Evolutionary conservation across 1,140 invertebrate genomes (phyloP).

Genomic region (Ooceraea biroi): DNA sequence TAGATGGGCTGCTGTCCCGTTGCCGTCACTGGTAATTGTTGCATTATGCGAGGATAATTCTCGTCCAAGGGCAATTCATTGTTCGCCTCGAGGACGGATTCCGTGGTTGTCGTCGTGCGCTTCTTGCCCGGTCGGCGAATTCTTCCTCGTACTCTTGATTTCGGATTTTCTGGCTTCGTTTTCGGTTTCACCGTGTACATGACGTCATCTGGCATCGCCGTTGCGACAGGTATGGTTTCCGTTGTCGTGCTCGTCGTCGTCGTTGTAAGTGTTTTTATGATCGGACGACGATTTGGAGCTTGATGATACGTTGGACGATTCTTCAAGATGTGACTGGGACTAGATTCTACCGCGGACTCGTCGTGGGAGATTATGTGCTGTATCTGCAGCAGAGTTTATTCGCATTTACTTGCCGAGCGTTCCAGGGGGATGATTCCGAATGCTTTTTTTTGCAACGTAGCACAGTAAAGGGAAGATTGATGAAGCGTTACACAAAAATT

Average conservation of each 20-base stretch:
- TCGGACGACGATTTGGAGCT: slow-evolving; percentile 75
- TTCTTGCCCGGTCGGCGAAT: slow-evolving; percentile 78
- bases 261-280: slow-evolving; percentile 55
- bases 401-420: slow-evolving; percentile 21
- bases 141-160: slow-evolving; percentile 71
- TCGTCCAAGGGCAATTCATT: slow-evolving; percentile 83
- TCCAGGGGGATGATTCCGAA: neutral
- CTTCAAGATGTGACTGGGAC: slow-evolving; percentile 75
- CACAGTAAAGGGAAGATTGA: slow-evolving; percentile 4
- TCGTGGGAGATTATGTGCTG: slow-evolving; percentile 66
- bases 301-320: slow-evolving; percentile 80
- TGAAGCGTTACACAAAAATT: slow-evolving; percentile 4
- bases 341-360: slow-evolving; percentile 76
- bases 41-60: slow-evolving; percentile 79
- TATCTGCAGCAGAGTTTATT: slow-evolving; percentile 48
- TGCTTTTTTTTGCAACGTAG: neutral
- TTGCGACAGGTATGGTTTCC: slow-evolving; percentile 68
- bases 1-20: slow-evolving; percentile 66
- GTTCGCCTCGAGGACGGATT: slow-evolving; percentile 77
- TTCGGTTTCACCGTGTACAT: slow-evolving; percentile 71
- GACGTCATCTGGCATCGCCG: slow-evolving; percentile 68
- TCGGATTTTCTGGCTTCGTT: slow-evolving; percentile 69
- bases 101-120: slow-evolving; percentile 77
- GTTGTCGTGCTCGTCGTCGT: slow-evolving; percentile 63
- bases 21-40: slow-evolving; percentile 27